phyloP scores from a whole-genome alignment of 2,888 invertebrate genomes.

The Sarcophaga caerulescens region DNA sequence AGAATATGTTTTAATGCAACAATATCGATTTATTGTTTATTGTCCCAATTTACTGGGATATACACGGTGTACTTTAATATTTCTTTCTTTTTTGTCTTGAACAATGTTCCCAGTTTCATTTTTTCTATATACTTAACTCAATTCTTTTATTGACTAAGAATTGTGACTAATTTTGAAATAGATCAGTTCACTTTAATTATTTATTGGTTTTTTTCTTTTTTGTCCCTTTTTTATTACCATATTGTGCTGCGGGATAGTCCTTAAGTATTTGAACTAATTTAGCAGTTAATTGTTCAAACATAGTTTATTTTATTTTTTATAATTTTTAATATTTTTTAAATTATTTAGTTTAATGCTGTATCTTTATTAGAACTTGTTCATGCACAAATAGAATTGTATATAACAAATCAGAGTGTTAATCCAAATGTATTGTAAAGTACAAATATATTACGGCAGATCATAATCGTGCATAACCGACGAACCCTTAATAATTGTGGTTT shows the following conservation, averaged over 20 bases:
- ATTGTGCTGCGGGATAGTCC: slow-evolving; percentile 72
- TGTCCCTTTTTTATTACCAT: slow-evolving; percentile 19
- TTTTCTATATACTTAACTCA: too few relatives aligned
- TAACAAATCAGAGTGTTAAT: slow-evolving; percentile 1
- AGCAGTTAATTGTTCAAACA: slow-evolving; percentile 76
- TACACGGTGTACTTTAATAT: too few relatives aligned
- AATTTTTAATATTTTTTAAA: background rate
- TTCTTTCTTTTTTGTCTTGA: too few relatives aligned
- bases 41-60: too few relatives aligned
- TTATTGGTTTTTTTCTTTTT: background rate
- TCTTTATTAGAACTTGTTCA: background rate
- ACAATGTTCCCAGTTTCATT: too few relatives aligned
- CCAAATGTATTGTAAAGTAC: slow-evolving; percentile 31
- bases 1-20: too few relatives aligned
- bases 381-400: background rate
- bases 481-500: slow-evolving; percentile 65
- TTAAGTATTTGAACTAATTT: slow-evolving; percentile 75
- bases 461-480: slow-evolving; percentile 35
- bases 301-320: slow-evolving; percentile 60
- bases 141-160: too few relatives aligned
- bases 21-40: too few relatives aligned
- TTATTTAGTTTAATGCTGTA: slow-evolving; percentile 1
- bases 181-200: too few relatives aligned
- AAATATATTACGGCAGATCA: slow-evolving; percentile 9
- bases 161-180: too few relatives aligned